These are phyloP conservation scores for Acleris sparsana DNA, from an alignment of 2,888 invertebrate genomes.

Conservation along the genomic window DNA sequence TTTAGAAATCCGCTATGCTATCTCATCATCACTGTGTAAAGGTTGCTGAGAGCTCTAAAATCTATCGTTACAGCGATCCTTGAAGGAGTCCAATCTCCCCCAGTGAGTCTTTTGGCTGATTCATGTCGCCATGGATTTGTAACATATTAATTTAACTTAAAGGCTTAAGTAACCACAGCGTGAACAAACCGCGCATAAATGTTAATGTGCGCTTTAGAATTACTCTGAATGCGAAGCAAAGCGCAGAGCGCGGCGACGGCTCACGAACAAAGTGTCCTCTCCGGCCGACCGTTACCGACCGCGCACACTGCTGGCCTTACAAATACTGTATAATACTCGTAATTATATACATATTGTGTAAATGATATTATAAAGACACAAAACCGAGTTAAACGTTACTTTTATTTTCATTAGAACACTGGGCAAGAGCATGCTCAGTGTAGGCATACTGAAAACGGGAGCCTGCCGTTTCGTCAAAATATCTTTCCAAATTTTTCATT, in stretches of 20 bases:
- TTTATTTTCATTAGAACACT: too few species aligned
- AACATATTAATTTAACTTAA: not conserved
- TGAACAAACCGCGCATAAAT: slow-evolving; percentile 24
- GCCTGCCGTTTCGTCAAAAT: too few species aligned
- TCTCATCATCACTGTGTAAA: too few species aligned
- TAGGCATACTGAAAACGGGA: too few species aligned
- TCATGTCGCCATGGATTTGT: not conserved
- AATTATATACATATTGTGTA: too few species aligned
- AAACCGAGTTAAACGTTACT: too few species aligned
- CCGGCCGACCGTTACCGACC: slow-evolving; percentile 26
- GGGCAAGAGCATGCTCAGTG: too few species aligned
- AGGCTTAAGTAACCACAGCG: not conserved
- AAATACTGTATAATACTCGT: too few species aligned
- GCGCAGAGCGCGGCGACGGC: slow-evolving; percentile 24
- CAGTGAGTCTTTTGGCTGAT: not conserved
- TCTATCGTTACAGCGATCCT: not conserved
- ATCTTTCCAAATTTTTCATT: too few species aligned
- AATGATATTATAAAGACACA: too few species aligned
- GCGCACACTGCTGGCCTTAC: slow-evolving; percentile 17
- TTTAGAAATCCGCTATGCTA: too few species aligned
- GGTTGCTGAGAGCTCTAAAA: too few species aligned
- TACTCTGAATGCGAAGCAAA: slow-evolving; percentile 16
- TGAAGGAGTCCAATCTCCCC: not conserved
- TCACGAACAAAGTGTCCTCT: slow-evolving; percentile 44
- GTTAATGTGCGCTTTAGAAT: slow-evolving; percentile 33